Percentiles rank a stretch among this genome's conserved stretches.
Conservation (phyloP, 2,888 invertebrate genomes). For the Andrena trimmerana region DNA sequence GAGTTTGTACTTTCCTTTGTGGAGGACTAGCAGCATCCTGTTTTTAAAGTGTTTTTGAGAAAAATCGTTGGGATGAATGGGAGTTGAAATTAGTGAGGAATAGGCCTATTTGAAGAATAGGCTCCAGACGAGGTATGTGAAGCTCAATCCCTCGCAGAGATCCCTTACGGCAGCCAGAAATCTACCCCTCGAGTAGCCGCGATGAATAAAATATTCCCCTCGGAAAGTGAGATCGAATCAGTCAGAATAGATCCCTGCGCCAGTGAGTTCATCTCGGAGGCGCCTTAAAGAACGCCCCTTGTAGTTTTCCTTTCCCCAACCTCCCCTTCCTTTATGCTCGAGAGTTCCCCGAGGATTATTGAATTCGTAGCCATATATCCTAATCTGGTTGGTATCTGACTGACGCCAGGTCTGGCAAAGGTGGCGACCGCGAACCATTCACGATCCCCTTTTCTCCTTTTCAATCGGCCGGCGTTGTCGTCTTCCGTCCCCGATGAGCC, state of each 20-base stretch:
- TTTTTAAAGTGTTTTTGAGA: no score
- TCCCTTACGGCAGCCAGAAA: neutral
- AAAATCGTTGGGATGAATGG: no score
- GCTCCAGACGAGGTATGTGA: no score
- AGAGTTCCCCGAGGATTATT: constrained; percentile 26
- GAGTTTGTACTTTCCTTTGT: no score
- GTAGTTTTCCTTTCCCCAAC: constrained; percentile 1
- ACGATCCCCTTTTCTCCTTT: constrained; percentile 25
- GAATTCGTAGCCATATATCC: constrained; percentile 19
- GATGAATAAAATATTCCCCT: constrained; percentile 3
- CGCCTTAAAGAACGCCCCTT: neutral
- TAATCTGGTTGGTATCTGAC: constrained; percentile 25
- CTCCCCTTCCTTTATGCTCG: neutral
- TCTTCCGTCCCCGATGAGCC: constrained; percentile 49
- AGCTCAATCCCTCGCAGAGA: neutral
- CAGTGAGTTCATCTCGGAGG: neutral
- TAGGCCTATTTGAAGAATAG: no score
- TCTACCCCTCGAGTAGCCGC: neutral
- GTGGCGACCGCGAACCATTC: constrained; percentile 19
- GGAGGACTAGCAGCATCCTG: no score
- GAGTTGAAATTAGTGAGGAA: no score
- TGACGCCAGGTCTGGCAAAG: constrained; percentile 26
- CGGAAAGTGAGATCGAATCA: constrained; percentile 7
- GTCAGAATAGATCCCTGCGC: neutral
- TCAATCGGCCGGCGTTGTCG: constrained; percentile 32